These are phyloP conservation scores for Cepphus grylle DNA, from an alignment of 2,113 vertebrate species.

Conservation along the genomic window DNA sequence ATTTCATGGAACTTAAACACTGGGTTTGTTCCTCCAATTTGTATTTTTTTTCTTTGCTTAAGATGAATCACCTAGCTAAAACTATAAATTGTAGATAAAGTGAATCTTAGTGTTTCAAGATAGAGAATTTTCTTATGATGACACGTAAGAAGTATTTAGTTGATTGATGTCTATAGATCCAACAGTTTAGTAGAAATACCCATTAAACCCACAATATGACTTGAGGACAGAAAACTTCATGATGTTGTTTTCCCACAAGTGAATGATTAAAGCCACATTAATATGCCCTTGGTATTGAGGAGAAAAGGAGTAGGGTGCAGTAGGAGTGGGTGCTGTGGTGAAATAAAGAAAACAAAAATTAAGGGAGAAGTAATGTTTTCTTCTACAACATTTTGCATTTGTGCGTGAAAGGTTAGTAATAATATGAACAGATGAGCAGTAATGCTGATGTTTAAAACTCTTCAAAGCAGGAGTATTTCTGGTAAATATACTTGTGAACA, in stretches of 20 bases:
- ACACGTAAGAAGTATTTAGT: background rate
- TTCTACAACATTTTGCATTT: background rate
- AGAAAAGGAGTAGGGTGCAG: background rate
- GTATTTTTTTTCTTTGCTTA: background rate
- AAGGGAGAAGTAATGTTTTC: background rate
- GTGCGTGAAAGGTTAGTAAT: background rate
- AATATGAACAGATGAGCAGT: background rate
- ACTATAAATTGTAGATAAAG: background rate
- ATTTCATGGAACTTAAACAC: background rate
- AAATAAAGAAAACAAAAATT: background rate
- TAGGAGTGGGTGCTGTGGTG: background rate
- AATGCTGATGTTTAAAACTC: background rate
- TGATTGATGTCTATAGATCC: background rate
- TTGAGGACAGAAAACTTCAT: background rate
- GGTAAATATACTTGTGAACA: background rate
- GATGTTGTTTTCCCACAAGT: background rate
- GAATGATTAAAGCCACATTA: background rate
- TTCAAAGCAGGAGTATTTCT: background rate
- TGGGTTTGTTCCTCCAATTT: background rate
- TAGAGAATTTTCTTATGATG: background rate
- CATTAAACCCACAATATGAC: background rate
- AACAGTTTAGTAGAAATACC: background rate
- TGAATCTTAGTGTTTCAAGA: background rate
- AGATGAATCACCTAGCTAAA: background rate
- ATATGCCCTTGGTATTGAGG: background rate